Conservation (phyloP, 2,113 vertebrate genomes). For the Pluvialis apricaria region DNA sequence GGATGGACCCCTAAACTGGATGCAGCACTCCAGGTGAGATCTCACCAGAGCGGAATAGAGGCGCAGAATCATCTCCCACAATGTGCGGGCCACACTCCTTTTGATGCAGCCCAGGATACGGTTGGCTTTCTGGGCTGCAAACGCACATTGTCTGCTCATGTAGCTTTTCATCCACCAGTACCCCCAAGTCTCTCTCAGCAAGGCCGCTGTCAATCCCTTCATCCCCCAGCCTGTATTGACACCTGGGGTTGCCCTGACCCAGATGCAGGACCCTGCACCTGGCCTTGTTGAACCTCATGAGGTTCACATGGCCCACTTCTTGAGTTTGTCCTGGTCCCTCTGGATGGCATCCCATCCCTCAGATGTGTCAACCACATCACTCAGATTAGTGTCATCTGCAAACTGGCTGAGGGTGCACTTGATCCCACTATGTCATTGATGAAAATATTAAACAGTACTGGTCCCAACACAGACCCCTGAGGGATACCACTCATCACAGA, state of each 20-base stretch:
- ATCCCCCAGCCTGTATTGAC: background rate
- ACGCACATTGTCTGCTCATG: background rate
- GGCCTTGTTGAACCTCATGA: background rate
- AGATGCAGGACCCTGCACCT: background rate
- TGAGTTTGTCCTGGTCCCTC: background rate
- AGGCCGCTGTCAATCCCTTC: background rate
- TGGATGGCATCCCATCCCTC: background rate
- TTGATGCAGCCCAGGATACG: background rate
- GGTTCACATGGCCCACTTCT: background rate
- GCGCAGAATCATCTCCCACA: background rate
- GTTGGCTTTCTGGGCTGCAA: background rate
- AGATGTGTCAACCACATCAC: background rate
- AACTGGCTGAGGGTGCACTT: background rate
- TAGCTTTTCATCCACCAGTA: background rate
- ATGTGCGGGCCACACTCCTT: background rate
- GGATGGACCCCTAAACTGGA: background rate
- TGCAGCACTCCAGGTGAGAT: background rate
- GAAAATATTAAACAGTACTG: background rate
- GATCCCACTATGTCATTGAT: background rate
- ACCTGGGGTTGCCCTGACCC: background rate
- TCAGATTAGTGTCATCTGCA: background rate
- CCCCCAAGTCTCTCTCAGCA: background rate
- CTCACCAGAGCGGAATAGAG: background rate
- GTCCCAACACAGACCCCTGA: background rate
- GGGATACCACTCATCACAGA: background rate